Evolutionary conservation across 2,113 vertebrate species (phyloP), one percentile per base, ranked within the genome.

Genomic region (Macrotis lagotis): DNA sequence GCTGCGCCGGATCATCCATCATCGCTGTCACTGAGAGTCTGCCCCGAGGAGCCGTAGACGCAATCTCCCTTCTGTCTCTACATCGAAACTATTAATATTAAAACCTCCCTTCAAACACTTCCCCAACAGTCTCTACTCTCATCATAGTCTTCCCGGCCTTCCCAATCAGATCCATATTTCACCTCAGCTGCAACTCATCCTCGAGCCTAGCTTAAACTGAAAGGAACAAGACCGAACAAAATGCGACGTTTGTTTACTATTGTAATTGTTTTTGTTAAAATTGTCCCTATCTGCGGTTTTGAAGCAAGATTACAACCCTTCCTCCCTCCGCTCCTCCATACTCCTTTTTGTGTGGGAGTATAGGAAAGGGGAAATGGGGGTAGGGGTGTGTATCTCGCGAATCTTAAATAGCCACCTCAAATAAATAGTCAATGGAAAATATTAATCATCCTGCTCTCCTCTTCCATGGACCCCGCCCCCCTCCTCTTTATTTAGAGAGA

Each of bases 1-100:
- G 99, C 98, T 98, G 98, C 96, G 98, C 98, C 96, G 98, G 98
- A 98, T 99, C 99, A 99, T 99, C 99, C 99, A 99, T 99, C 99
- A 99, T 99, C 98, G 98, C 99, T 99, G 99, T 99, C 99, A 99
- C 98, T 98, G 98, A 98, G 98, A 99, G 99, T 99, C 99, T 99
- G 99, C 99, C 99, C 99, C 98, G 99, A 99, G 99, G 98, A 99
- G 98, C 98, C 98, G 98, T 97, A 98, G 98, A 99, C 98, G 99
- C 99, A 99, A 98, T 98, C 99, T 99, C 99, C 99, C 99, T 99
- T 99, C 99, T 99, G 99, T 98, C 99, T 99, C 98, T 98, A 99
- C 99, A 98, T 97, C 98, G 98, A 99, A 99, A 99, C 99, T 98
- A 99, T 99, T 99, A 99, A 99, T 99, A 99, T 99, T 99, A 99